Percentiles rank a stretch among this genome's conserved stretches.
phyloP scores from a whole-genome alignment of 2,797 vertebrate genomes.

The Tapera naevia region DNA sequence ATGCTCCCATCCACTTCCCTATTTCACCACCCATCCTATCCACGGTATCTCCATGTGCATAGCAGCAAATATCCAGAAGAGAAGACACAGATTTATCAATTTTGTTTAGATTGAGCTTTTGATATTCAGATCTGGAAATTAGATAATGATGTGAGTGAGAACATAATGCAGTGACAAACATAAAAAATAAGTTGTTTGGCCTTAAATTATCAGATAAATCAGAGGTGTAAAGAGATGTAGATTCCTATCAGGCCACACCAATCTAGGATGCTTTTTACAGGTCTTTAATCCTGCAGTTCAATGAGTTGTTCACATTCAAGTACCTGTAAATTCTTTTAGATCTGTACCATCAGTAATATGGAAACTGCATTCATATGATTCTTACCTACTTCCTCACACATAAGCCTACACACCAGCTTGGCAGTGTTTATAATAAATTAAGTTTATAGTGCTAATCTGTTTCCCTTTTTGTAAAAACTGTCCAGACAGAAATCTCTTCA shows the following conservation, averaged over 20 bases:
- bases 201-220: constrained; percentile 20
- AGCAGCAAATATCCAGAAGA: constrained; percentile 16
- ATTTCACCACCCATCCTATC: neutral
- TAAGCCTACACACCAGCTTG: neutral
- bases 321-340: neutral
- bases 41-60: neutral
- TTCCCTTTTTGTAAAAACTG: neutral
- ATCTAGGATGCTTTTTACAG: constrained; percentile 21
- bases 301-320: neutral
- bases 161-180: neutral
- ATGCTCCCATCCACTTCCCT: constrained; percentile 2
- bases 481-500: neutral
- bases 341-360: constrained; percentile 24
- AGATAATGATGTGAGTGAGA: constrained; percentile 9
- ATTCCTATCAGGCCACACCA: neutral
- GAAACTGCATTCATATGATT: neutral
- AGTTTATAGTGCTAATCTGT: neutral
- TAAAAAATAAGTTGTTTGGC: neutral
- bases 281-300: constrained; percentile 42
- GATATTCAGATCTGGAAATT: constrained; percentile 16
- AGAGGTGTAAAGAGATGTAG: neutral
- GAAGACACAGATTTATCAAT: neutral
- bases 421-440: neutral
- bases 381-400: neutral
- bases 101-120: constrained; percentile 7